Evolutionary conservation across 2,797 vertebrate genomes (phyloP), one percentile per base, ranked within the genome.

Genomic region (Falco naumanni): DNA sequence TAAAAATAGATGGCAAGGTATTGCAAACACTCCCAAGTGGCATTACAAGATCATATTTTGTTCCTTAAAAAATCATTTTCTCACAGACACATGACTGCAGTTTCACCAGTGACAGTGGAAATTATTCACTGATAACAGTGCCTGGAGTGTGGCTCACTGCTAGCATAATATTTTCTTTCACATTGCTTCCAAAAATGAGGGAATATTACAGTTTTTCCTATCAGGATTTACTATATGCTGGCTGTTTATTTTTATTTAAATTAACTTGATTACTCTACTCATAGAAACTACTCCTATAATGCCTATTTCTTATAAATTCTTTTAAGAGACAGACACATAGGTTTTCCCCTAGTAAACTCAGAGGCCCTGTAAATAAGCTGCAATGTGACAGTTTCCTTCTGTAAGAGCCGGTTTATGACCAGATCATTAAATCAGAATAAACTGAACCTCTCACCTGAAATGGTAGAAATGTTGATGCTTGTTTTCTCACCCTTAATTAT

Each of bases 241-340:
- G 34, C 19, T 78, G 54, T 28, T 71, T 74, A 16, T 71, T 86
- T 93, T 89, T 92, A 45, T 84, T 92, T 93, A 82, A 86, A 86
- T 60, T 72, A 63, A 68, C 9, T 47, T 90, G 48, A 20, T 68
- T 45, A 37, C 5, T 87, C 66, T 90, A 79, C 53, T 61, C 9
- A 50, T 79, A 87, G 56, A 80, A 60, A 77, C 20, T 84, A 20
- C 16, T 90, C 28, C 11, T 87, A 14, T 78, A 41, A 66, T 61
- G 6, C 1, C 34, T 70, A 41, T 87, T 84, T 81, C 57, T 79
- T 83, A 64, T 53, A 10, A 13, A 33, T 91, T 69, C 45, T 87
- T 95, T 86, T 64, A 91, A 96, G 80, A 90, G 8, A 45, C 4
- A 92, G 10, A 88, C n/a, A 31, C 28, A 41, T 81, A 74, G 66